Percentiles rank a stretch among this genome's conserved stretches.
These are phyloP conservation scores for Eutrigla gurnardus DNA, from an alignment of 2,797 vertebrate genomes.

Conservation along the genomic window DNA sequence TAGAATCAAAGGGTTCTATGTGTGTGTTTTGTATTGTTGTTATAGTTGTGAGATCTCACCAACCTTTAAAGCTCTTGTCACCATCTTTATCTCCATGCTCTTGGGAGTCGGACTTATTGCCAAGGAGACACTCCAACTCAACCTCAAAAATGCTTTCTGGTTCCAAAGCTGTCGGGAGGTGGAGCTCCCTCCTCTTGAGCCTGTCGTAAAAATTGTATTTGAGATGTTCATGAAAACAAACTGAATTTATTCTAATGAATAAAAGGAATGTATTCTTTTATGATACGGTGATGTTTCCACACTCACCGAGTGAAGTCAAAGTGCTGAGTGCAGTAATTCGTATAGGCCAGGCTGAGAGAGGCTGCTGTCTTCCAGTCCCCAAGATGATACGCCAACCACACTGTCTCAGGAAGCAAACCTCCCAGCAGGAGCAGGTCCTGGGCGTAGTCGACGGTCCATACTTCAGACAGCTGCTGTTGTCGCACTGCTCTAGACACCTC, in stretches of 20 bases:
- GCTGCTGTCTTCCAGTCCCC: constrained; percentile 95
- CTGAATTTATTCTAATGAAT: not conserved
- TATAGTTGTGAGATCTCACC: constrained; percentile 10
- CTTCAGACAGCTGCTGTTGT: constrained; percentile 88
- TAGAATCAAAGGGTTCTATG: not conserved
- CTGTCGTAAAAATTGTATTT: constrained; percentile 71
- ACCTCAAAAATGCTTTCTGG: constrained; percentile 89
- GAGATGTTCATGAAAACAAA: not conserved
- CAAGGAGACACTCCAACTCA: constrained; percentile 87
- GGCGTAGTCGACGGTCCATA: constrained; percentile 94
- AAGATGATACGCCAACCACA: constrained; percentile 90
- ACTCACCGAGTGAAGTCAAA: constrained; percentile 81
- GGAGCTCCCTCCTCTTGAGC: constrained; percentile 76
- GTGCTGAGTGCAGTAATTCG: constrained; percentile 76
- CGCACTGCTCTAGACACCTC: constrained; percentile 84
- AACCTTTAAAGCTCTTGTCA: constrained; percentile 85
- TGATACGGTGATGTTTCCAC: constrained; percentile 7
- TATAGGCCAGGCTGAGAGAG: constrained; percentile 89
- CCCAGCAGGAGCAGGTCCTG: constrained; percentile 91
- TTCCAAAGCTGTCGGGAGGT: constrained; percentile 84
- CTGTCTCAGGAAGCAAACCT: constrained; percentile 92
- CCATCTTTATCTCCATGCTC: constrained; percentile 49
- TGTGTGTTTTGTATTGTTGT: too few relatives aligned
- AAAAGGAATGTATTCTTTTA: not conserved
- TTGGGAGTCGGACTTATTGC: constrained; percentile 70